A percentile compares a stretch with the other conserved stretches of the same genome.
Evolutionary conservation across 2,797 vertebrate species (phyloP).

Genomic region (Gymnoscopelus braueri): DNA sequence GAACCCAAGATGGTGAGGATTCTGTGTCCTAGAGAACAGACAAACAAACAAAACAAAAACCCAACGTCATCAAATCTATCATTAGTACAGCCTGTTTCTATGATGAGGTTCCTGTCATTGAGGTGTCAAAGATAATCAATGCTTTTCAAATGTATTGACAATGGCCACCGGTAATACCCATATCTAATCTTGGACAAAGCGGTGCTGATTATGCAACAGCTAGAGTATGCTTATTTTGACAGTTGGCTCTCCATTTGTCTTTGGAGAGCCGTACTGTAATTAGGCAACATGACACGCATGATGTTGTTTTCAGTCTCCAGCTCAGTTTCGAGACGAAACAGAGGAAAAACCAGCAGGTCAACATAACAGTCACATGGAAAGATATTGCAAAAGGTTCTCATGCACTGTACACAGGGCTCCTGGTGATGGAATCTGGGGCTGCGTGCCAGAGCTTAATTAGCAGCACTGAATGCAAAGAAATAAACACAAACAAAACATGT

Average conservation of each 20-base stretch:
- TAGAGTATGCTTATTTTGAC: background rate
- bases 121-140: constrained; percentile 17
- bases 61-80: background rate
- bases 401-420: background rate
- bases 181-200: background rate
- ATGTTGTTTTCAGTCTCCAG: background rate
- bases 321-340: constrained; percentile 16
- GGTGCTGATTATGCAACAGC: background rate
- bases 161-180: background rate
- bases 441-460: too few relatives aligned
- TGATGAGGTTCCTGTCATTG: background rate
- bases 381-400: constrained; percentile 18
- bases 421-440: background rate
- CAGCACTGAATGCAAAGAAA: background rate
- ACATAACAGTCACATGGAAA: constrained; percentile 27
- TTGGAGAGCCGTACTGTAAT: constrained; percentile 4
- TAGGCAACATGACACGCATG: background rate
- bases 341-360: constrained; percentile 42
- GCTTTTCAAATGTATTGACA: constrained; percentile 5
- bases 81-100: background rate
- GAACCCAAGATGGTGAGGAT: constrained; percentile 81
- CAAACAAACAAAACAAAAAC: background rate
- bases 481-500: background rate
- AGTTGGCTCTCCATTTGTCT: background rate
- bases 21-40: constrained; percentile 64